Base-by-base conservation (phyloP, 1,140 invertebrate species). In the Apis laboriosa region DNA sequence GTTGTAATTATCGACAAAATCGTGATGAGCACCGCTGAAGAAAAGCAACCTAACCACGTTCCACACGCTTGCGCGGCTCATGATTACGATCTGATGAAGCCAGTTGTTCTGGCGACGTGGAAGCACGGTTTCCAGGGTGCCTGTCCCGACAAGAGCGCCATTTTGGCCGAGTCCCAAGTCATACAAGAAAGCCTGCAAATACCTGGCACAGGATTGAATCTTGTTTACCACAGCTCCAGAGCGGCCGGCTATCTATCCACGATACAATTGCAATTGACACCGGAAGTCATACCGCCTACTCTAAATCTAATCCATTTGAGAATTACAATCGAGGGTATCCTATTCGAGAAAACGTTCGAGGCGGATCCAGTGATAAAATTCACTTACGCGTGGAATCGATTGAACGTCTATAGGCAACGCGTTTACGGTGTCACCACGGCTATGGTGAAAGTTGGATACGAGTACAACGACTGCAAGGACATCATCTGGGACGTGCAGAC, bases 401-500 rank as follows among this genome's bases (percentile, higher is more conserved):
- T 98, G 4, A 99, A 99, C 92, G 98, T 99, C n/a, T 99, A 99
- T 91, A 96, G 98, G 55, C 98, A 99, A 94, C 96, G 98, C 79
- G 98, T 99, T 51, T 98, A 98, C 89, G 98, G 98, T 0, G 97
- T 98, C 0, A 98, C 98, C 0, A 98, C 97, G 1, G 98, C 97
- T 5, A 95, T 98, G 93, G 98, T 99, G 0, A 98, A 98, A 94
- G 98, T 99, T 21, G 99, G 99, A 0, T 99, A 99, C 92, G 97
- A 99, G 92, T 99, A 99, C 91, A 97, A 95, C 34, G 97, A 98
- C 87, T 99, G 99, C 93, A 97, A 97, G 84, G 97, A 98, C 89
- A 96, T 98, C 21, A 98, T 99, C 87, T 99, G 98, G 98, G 98
- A 99, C 91, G 97, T 98, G 5, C 97, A 99, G 92, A 99, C 98